Evolutionary conservation across 2,113 vertebrate genomes (phyloP).

Genomic region (Nannobrachium achirus): DNA sequence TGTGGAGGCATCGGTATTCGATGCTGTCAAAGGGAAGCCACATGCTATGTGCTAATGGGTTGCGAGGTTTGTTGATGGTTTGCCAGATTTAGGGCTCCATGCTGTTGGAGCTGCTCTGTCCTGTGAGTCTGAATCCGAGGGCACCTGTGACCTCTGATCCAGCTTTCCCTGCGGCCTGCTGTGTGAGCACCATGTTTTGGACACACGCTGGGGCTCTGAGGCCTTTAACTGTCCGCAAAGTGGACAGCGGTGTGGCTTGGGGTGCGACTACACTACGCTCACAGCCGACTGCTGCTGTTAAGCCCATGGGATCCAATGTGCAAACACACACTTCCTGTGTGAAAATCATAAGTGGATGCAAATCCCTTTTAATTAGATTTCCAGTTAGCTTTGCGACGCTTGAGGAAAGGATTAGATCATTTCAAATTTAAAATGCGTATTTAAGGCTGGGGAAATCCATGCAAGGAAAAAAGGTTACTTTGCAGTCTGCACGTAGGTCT

Average conservation of each 20-base stretch:
- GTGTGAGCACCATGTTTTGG: conserved; percentile 54
- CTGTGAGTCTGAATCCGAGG: conserved; percentile 51
- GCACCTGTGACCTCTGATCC: conserved; percentile 68
- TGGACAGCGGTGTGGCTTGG: conserved; percentile 17
- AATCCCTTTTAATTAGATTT: conserved; percentile 15
- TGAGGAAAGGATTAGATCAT: neutral
- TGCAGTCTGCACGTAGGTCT: neutral
- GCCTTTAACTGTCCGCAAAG: conserved; percentile 46
- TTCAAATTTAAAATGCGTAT: neutral
- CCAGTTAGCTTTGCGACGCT: neutral
- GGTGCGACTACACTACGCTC: neutral
- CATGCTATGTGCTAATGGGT: conserved; percentile 42
- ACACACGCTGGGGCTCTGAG: conserved; percentile 51
- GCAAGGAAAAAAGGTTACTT: neutral
- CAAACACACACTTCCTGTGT: conserved; percentile 20
- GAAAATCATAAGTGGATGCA: conserved; percentile 3
- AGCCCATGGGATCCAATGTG: conserved; percentile 17
- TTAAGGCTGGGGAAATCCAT: no score
- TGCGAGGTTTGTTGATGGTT: conserved; percentile 56
- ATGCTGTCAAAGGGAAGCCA: conserved; percentile 61
- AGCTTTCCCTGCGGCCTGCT: conserved; percentile 44
- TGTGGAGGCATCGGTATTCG: conserved; percentile 42
- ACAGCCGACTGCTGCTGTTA: conserved; percentile 7
- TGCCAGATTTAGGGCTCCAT: conserved; percentile 53
- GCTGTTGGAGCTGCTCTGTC: conserved; percentile 47